Evolutionary conservation across 2,888 invertebrate species (phyloP), one percentile per base, ranked within the genome.

Genomic region (Smittia sp.): DNA sequence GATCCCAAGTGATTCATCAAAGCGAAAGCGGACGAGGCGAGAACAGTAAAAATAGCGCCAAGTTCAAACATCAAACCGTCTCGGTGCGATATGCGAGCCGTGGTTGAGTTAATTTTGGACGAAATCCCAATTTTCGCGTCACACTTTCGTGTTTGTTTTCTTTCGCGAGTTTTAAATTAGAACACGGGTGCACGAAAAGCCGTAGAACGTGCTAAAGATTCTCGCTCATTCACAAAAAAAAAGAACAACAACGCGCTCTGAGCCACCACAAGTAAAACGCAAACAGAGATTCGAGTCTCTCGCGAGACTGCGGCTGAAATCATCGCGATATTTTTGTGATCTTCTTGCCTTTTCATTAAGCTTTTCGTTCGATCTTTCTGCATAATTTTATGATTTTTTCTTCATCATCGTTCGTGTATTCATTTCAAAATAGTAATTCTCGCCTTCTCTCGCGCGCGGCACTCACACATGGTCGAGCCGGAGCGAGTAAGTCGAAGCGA

Each of bases 281-380:
- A 25, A 27, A n/a, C 18, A 70, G 27, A 58, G 46, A 7, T 11
- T 46, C 46, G 13, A n/a, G n/a, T n/a, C n/a, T n/a, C n/a, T n/a
- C n/a, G 11, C 46, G 24, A 68, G 20, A 54, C 69, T 68, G 1
- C 13, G n/a, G 24, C 25, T 72, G 72, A 72, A 72, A 72, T 72
- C 58, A 72, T 72, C 72, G 38, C 54, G 72, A 72, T 72, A 72
- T 72, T 72, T 72, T 58, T 62, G 62, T 62, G 62, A 72, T 72
- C 72, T 62, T 72, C 62, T 62, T 27, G 63, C 63, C 25, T 18
- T 63, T 63, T 63, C 27, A 27, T 63, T 63, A 63, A 63, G 27
- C n/a, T 18, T 58, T 58, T n/a, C 9, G 58, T 58, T 27, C 27
- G 27, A 63, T 63, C 63, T 27, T 27, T 52, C 22, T 69, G 69